Evolutionary conservation across 2,888 invertebrate species (phyloP).

Genomic region (Metalampra italica): DNA sequence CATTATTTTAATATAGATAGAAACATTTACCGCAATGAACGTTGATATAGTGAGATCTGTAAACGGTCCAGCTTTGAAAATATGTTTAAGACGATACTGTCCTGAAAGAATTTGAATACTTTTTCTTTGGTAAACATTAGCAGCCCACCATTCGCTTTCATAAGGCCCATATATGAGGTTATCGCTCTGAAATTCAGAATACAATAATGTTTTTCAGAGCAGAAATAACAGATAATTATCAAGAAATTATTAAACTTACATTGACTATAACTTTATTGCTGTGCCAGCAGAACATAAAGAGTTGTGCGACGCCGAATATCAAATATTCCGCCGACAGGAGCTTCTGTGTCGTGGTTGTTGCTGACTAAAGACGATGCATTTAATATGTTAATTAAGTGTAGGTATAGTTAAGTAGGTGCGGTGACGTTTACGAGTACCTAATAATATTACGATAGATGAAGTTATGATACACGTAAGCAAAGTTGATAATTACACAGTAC

Average conservation of each 20-base stretch:
- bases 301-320: slow-evolving; percentile 57
- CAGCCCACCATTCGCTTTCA: slow-evolving; percentile 57
- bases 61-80: slow-evolving; percentile 63
- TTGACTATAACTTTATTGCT: slow-evolving; percentile 56
- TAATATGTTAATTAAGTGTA: not conserved
- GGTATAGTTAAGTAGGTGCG: not conserved
- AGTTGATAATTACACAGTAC: too few species aligned
- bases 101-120: slow-evolving; percentile 43
- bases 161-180: slow-evolving; percentile 49
- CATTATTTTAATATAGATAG: too few species aligned
- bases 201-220: not conserved
- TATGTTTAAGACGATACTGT: slow-evolving; percentile 44
- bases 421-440: too few species aligned
- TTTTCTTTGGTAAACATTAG: slow-evolving; percentile 34
- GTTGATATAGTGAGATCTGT: slow-evolving; percentile 54
- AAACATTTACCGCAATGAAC: slow-evolving; percentile 44
- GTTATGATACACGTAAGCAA: too few species aligned
- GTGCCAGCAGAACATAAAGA: slow-evolving; percentile 66
- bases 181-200: slow-evolving; percentile 34
- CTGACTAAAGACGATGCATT: slow-evolving; percentile 34
- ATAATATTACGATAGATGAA: too few species aligned
- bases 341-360: slow-evolving; percentile 47
- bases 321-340: slow-evolving; percentile 59
- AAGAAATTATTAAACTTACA: slow-evolving; percentile 33
- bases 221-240: not conserved